Evolutionary conservation across 2,113 vertebrate genomes (phyloP), one percentile per base, ranked within the genome.

Genomic region (Chrysochloris asiatica): DNA sequence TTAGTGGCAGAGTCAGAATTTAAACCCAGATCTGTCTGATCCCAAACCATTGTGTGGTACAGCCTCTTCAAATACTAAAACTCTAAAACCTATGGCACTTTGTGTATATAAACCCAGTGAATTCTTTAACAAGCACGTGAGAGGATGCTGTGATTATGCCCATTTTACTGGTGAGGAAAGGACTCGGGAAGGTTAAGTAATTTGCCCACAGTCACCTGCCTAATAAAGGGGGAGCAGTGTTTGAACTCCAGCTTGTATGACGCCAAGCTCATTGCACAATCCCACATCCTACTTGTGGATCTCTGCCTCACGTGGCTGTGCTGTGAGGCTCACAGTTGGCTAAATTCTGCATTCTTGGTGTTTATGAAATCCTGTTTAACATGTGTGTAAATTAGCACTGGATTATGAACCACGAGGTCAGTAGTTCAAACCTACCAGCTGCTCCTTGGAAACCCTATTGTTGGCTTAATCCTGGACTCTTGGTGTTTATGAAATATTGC

Each of bases 191-290:
- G 89, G 17, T 36, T 13, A 19, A 56, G 69, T 78, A 28, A 54
- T 75, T 67, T 82, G 71, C 83, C 52, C 19, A 11, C 69, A 75
- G 83, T 78, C 48, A 43, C 61, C 91, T 56, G 50, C 47, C 50
- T 92, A 56, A 50, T 91, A 84, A 81, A 9, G 26, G 21, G 59
- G 36, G 38, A 65, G 22, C 47, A 24, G 56, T 3, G 67, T 95
- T 86, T 90, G 93, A 95, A 94, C 88, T 90, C 88, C 2, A 41
- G 92, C 59, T 81, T 93, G 94, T 59, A 13, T n/a, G 92, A 95
- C 5, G 83, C 95, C 90, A 95, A 52, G 83, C 88, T 63, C 43
- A 43, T 92, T 90, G 65, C 86, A 21, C 38, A 90, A 54, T 61
- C 59, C 77, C 0, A 0, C 77, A 38, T 85, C 52, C 76, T 33